These are phyloP conservation scores for Calypte anna DNA, from an alignment of 2,113 vertebrate genomes.

Conservation along the genomic window DNA sequence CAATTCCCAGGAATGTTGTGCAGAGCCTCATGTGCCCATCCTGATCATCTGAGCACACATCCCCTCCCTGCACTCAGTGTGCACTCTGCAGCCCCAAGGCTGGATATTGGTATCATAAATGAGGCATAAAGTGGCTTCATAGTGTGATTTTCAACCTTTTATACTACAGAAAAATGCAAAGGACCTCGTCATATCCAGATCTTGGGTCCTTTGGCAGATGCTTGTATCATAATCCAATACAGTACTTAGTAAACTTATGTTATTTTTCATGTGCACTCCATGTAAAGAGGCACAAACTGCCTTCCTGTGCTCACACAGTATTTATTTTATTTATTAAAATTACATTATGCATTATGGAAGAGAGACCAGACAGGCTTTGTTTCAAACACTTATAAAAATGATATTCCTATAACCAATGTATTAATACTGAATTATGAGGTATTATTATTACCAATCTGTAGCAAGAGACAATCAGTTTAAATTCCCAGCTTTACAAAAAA, in stretches of 20 bases:
- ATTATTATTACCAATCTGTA: neutral
- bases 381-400: neutral
- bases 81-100: fast-evolving
- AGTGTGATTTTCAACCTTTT: neutral
- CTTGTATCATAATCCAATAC: neutral
- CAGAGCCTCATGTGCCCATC: neutral
- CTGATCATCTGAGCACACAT: neutral
- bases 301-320: neutral
- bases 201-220: neutral
- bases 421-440: neutral
- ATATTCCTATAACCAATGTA: neutral
- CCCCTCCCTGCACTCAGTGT: neutral
- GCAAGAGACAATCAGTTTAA: neutral
- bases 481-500: neutral
- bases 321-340: neutral
- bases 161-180: neutral
- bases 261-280: neutral
- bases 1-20: neutral
- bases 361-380: neutral
- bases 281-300: neutral
- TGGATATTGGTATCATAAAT: neutral
- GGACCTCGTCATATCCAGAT: neutral
- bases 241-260: neutral
- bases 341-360: neutral
- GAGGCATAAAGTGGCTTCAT: neutral